Percentiles rank a stretch among this genome's conserved stretches.
phyloP scores from a whole-genome alignment of 2,888 invertebrate genomes.

The Notodonta dromedarius region DNA sequence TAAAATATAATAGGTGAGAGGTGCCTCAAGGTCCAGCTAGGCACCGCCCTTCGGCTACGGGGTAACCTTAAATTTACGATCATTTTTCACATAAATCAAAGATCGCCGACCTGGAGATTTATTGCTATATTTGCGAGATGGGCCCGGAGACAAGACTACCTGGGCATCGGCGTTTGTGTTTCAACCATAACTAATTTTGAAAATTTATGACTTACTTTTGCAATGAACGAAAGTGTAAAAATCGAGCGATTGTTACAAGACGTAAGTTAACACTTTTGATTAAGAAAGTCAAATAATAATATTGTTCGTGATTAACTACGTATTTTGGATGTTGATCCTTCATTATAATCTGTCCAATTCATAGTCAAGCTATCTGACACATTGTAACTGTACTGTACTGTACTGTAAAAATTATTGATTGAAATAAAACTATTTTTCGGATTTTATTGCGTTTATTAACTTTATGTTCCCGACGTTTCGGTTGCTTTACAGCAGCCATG shows the following conservation, averaged over 20 bases:
- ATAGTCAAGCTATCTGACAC: no score
- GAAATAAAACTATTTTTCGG: no score
- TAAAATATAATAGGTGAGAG: slow-evolving; percentile 60
- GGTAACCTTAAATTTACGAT: slow-evolving; percentile 82
- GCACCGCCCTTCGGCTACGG: slow-evolving; percentile 61
- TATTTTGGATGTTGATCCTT: no score
- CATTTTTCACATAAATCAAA: slow-evolving; percentile 85
- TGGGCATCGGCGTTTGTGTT: slow-evolving; percentile 52
- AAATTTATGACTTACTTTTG: slow-evolving; percentile 63
- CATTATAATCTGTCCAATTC: no score
- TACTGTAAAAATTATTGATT: no score
- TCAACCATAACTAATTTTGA: slow-evolving; percentile 50
- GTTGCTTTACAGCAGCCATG: no score
- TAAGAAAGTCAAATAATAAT: no score
- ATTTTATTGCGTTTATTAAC: no score
- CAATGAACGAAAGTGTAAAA: slow-evolving; percentile 6
- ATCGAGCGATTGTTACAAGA: not conserved
- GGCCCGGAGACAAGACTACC: slow-evolving; percentile 68
- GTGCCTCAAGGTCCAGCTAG: slow-evolving; percentile 52
- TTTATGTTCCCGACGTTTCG: no score
- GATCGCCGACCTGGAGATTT: slow-evolving; percentile 76
- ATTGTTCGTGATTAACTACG: no score
- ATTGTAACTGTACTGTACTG: no score
- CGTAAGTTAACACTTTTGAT: not conserved
- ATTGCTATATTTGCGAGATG: slow-evolving; percentile 66